Conservation (phyloP, 2,888 invertebrate genomes). For the Troides aeacus region DNA sequence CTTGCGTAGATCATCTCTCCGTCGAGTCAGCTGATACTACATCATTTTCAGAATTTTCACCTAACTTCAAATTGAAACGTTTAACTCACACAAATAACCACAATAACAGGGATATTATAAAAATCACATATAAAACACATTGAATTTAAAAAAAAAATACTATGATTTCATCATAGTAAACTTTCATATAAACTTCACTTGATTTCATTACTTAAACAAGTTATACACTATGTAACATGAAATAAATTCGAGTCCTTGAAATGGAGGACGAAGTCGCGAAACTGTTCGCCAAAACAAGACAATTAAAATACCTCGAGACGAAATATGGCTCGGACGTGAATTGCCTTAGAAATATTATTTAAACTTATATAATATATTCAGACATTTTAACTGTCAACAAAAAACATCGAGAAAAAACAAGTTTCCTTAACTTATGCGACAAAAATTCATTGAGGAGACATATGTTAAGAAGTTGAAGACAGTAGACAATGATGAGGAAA, state of each 20-base stretch:
- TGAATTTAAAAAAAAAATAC: not conserved
- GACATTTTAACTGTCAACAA: not conserved
- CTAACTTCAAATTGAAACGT: too few species aligned
- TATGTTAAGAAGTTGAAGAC: not conserved
- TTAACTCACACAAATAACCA: not conserved
- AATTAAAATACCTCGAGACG: conserved; percentile 22
- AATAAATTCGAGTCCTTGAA: conserved; percentile 5
- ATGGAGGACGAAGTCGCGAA: conserved; percentile 17
- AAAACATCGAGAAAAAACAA: not conserved
- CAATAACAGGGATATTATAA: not conserved
- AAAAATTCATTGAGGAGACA: too few species aligned
- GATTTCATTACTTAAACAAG: not conserved
- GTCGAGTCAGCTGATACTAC: too few species aligned
- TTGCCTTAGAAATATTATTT: conserved; percentile 18
- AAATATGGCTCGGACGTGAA: conserved; percentile 20
- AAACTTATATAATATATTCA: conserved; percentile 9
- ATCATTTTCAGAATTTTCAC: too few species aligned
- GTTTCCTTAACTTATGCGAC: too few species aligned
- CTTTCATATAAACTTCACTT: not conserved
- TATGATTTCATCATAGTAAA: not conserved
- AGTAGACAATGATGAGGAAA: too few species aligned
- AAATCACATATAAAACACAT: not conserved
- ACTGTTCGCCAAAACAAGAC: conserved; percentile 26
- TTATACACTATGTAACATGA: not conserved
- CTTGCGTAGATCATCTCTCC: too few species aligned